These are phyloP conservation scores for Chlamydotis undulata DNA, from an alignment of 2,113 vertebrate genomes.

Conservation along the genomic window DNA sequence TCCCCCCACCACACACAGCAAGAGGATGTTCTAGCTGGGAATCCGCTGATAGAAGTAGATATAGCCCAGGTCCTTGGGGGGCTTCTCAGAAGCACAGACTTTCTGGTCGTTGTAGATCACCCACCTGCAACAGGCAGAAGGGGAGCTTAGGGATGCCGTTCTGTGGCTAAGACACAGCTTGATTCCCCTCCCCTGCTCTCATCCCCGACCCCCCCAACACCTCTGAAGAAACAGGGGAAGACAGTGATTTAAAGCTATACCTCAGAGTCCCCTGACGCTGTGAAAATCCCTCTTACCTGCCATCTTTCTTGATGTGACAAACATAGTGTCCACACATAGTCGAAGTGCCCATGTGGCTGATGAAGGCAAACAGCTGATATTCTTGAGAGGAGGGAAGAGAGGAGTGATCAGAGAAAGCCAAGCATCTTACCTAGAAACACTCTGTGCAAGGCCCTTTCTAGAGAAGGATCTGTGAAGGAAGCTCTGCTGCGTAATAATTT, in stretches of 20 bases:
- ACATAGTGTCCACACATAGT: slow-evolving; percentile 99
- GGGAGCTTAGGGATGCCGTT: background rate
- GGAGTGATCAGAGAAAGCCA: background rate
- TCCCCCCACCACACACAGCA: background rate
- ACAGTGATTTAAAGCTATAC: background rate
- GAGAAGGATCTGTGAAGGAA: background rate
- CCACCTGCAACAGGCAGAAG: slow-evolving; percentile 79
- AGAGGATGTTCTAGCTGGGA: slow-evolving; percentile 80
- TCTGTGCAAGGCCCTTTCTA: background rate
- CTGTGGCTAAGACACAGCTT: rapidly evolving
- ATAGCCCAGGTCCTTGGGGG: slow-evolving; percentile 97
- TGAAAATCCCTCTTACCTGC: slow-evolving; percentile 81
- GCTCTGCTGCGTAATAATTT: background rate
- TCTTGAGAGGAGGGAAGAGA: slow-evolving; percentile 73
- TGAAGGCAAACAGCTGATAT: slow-evolving; percentile 97
- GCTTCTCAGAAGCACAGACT: slow-evolving; percentile 98
- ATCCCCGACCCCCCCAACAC: no score
- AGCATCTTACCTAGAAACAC: background rate
- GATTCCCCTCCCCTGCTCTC: background rate
- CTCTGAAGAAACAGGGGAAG: background rate
- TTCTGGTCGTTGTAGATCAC: slow-evolving; percentile 99
- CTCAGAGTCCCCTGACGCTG: background rate
- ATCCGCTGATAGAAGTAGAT: slow-evolving; percentile 97
- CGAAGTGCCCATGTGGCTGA: slow-evolving; percentile 99
- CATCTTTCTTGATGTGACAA: slow-evolving; percentile 98